A percentile compares a stretch with the other conserved stretches of the same genome.
phyloP scores from a whole-genome alignment of 2,797 vertebrate genomes.

The Myripristis murdjan region DNA sequence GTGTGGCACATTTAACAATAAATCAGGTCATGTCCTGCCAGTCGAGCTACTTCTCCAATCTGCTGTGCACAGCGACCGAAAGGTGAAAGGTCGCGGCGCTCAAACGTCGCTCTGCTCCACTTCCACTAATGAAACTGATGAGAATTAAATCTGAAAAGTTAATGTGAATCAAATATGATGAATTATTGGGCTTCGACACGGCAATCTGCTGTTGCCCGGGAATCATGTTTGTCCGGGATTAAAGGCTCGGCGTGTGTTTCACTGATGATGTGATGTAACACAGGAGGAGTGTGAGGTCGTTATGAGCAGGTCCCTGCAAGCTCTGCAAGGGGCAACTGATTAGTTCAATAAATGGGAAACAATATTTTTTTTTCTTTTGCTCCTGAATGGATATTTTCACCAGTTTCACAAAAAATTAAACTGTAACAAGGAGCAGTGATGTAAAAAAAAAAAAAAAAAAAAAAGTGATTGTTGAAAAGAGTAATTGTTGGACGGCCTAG shows the following conservation, averaged over 20 bases:
- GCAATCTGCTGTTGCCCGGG: slow-evolving; percentile 41
- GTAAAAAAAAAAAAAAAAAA: too few relatives aligned
- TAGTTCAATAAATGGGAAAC: too few relatives aligned
- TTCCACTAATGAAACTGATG: slow-evolving; percentile 62
- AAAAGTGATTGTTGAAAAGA: too few relatives aligned
- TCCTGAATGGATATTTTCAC: too few relatives aligned
- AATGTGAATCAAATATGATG: slow-evolving; percentile 42
- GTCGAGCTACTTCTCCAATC: slow-evolving; percentile 43
- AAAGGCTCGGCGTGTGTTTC: slow-evolving; percentile 39
- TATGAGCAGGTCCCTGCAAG: neutral
- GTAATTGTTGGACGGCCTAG: too few relatives aligned
- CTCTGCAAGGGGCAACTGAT: too few relatives aligned
- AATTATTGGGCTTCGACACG: slow-evolving; percentile 21
- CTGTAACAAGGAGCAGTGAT: too few relatives aligned
- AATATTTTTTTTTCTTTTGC: too few relatives aligned
- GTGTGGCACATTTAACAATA: slow-evolving; percentile 18
- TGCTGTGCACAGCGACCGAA: slow-evolving; percentile 38
- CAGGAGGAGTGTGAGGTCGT: slow-evolving; percentile 7
- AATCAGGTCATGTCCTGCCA: slow-evolving; percentile 29
- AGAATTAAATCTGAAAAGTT: slow-evolving; percentile 49
- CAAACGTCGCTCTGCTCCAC: slow-evolving; percentile 21
- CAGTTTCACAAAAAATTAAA: too few relatives aligned
- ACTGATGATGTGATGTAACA: slow-evolving; percentile 41
- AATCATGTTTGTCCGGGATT: slow-evolving; percentile 53
- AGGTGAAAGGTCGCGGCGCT: slow-evolving; percentile 45